These are phyloP conservation scores for Eira barbara DNA, from an alignment of 2,113 vertebrate species.

Conservation along the genomic window DNA sequence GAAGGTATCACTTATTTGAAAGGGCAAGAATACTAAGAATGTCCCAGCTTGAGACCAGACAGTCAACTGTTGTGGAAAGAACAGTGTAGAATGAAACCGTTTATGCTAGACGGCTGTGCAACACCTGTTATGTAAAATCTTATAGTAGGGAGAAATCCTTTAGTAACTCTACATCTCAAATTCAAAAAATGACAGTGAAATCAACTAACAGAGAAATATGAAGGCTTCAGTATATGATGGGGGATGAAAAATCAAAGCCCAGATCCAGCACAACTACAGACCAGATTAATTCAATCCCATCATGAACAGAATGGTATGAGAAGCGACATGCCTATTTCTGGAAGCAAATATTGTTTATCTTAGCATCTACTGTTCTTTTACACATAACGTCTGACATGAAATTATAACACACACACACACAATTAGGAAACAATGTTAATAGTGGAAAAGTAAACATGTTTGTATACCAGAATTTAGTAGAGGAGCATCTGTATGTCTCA, in stretches of 20 bases:
- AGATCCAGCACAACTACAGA: not conserved
- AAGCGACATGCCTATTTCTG: not conserved
- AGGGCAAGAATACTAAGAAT: not conserved
- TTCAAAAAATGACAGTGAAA: not conserved
- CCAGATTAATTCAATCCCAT: not conserved
- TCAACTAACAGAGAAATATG: not conserved
- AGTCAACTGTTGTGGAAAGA: not conserved
- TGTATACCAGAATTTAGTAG: not conserved
- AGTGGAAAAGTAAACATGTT: not conserved
- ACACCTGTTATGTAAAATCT: not conserved
- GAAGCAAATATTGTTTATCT: not conserved
- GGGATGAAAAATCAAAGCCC: not conserved
- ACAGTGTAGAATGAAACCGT: not conserved
- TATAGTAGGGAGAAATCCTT: not conserved
- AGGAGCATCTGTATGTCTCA: not conserved
- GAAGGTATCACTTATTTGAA: not conserved
- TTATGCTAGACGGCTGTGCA: not conserved
- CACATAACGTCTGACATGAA: not conserved
- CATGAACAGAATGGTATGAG: not conserved
- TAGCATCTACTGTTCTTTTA: not conserved
- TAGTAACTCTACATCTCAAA: not conserved
- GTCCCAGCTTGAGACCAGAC: not conserved
- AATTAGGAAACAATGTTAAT: not conserved
- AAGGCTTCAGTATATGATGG: not conserved
- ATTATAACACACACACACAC: not conserved